Evolutionary conservation across 92 coral and sea anemone genomes (phyloP), one percentile per base, ranked within the genome.

Genomic region (Parazoanthus swiftii): DNA sequence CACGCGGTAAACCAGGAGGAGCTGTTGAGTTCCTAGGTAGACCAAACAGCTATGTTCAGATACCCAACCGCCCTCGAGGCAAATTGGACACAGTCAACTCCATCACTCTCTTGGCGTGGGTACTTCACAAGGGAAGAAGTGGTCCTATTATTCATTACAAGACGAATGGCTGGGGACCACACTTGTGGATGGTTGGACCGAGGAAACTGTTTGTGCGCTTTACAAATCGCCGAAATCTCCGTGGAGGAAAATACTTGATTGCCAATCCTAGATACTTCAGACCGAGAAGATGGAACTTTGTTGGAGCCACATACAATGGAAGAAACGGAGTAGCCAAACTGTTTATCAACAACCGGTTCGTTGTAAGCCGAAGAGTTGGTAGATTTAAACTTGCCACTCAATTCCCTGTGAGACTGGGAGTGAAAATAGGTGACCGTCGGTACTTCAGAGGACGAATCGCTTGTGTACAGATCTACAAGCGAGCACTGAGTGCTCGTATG

Each of bases 61-160:
- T 94, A 86, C 92, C 97, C 21, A 94, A 94, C 76, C 70, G 87
- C 46, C 46, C 8, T 39, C 18, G 80, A 76, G 82, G 89, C 0
- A 89, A 63, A 76, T 86, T 94, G 5, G 97, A 94, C 81, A 86
- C 97, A 8, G 80, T 80, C 26, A 70, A 89, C 75, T 94, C 97
- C 63, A 94, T 94, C 56, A 94, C 97, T 38, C 88, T 94, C 66
- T 59, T 92, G 66, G 94, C 96, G 4, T 94, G 96, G 96, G 89
- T 94, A 72, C 86, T 86, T 66, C 92, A 94, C 63, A 76, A 81
- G 18, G 96, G 94, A 44, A 44, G 46, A 1, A 67, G 93, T 16
- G 96, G 96, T 37, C 96, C 94, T 25, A 94, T 94, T 58, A 70
- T 94, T 21, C 89, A 90, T 83, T 94, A 86, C 74, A 92, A 94